Evolutionary conservation across 2,888 invertebrate species (phyloP).

Genomic region (Caenorhabditis auriculariae): DNA sequence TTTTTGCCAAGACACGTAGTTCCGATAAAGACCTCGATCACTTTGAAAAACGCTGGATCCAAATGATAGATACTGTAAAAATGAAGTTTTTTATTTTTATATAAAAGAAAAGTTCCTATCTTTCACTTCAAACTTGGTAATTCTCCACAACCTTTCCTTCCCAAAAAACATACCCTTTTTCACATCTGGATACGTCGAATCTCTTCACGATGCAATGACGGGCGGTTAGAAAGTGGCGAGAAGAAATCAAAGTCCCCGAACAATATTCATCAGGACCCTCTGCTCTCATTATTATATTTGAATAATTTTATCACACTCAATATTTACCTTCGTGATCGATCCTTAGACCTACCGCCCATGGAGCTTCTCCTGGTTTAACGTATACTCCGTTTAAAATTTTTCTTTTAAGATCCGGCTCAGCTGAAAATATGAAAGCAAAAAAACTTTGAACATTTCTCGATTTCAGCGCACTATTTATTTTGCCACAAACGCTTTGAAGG

Average conservation of each 20-base stretch:
- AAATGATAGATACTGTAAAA: not conserved
- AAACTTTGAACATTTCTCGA: not conserved
- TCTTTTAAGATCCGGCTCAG: too few species aligned
- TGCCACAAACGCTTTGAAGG: conserved; percentile 8
- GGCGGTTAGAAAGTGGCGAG: conserved; percentile 15
- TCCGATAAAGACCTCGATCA: conserved; percentile 4
- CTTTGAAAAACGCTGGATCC: conserved; percentile 2
- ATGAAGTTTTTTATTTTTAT: too few species aligned
- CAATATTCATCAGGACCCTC: conserved; percentile 4
- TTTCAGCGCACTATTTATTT: not conserved
- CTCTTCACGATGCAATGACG: conserved; percentile 9
- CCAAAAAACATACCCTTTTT: conserved; percentile 1
- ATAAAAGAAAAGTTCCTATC: too few species aligned
- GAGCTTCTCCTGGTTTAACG: conserved; percentile 2
- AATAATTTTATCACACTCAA: not conserved
- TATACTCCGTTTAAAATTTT: conserved; percentile 8
- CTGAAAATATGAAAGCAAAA: too few species aligned
- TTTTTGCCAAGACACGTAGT: not conserved
- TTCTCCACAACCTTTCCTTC: too few species aligned
- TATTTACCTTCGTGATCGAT: not conserved
- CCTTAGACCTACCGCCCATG: conserved; percentile 9
- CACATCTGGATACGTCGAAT: conserved; percentile 1
- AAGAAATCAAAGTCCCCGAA: conserved; percentile 8
- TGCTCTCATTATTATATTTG: not conserved
- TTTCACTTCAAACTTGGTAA: too few species aligned